phyloP scores from a whole-genome alignment of 1,140 invertebrate genomes.

The Amphibalanus amphitrite region DNA sequence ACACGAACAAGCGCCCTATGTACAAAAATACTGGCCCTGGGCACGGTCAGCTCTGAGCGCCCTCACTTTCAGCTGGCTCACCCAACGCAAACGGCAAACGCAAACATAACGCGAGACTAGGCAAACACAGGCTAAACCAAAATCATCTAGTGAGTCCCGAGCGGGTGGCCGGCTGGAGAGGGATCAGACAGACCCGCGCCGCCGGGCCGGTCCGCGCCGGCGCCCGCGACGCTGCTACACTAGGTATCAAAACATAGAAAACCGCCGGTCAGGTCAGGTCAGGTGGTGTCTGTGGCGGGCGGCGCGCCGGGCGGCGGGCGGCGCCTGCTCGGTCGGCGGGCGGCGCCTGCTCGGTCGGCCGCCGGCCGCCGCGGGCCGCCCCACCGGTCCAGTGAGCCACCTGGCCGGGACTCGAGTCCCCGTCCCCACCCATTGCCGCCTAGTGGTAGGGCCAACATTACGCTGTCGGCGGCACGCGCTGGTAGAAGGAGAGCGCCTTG shows the following conservation, averaged over 20 bases:
- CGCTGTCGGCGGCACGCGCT: neutral
- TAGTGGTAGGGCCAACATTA: neutral
- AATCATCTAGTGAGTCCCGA: neutral
- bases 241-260: slow-evolving; percentile 1
- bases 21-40: neutral
- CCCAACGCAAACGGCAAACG: neutral
- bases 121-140: neutral
- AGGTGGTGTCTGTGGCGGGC: neutral
- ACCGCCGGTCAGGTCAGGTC: neutral
- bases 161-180: too few relatives aligned
- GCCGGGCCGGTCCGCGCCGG: too few relatives aligned
- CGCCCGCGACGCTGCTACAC: neutral
- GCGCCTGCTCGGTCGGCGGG: too few relatives aligned
- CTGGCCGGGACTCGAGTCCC: neutral
- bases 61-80: neutral
- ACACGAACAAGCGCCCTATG: neutral
- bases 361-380: too few relatives aligned
- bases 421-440: neutral
- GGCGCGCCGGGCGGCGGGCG: too few relatives aligned
- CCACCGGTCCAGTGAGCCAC: too few relatives aligned
- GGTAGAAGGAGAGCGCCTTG: slow-evolving; percentile 46
- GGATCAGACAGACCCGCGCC: too few relatives aligned
- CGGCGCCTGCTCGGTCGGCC: neutral
- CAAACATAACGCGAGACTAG: neutral
- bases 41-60: too few relatives aligned